Evolutionary conservation across 2,888 invertebrate species (phyloP).

Genomic region (Acleris cristana): DNA sequence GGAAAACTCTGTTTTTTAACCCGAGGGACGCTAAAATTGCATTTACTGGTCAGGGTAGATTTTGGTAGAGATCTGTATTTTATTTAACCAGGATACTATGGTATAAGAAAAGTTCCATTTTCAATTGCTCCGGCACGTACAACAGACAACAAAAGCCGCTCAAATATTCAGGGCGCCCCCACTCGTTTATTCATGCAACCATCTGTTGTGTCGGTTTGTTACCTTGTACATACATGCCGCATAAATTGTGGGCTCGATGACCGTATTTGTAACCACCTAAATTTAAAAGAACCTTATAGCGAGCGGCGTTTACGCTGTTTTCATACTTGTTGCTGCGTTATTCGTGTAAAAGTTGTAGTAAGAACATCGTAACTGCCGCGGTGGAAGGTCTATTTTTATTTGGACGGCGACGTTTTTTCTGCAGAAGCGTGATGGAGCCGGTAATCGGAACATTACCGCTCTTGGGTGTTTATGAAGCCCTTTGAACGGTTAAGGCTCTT

Average conservation of each 20-base stretch:
- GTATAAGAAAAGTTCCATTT: constrained; percentile 24
- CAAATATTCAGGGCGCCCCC: constrained; percentile 42
- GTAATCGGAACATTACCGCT: constrained; percentile 19
- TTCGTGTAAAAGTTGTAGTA: no score
- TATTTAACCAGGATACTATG: no score
- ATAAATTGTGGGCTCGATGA: constrained; percentile 27
- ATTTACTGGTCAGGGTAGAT: no score
- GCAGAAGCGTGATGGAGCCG: constrained; percentile 18
- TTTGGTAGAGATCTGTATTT: no score
- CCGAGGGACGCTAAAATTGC: no score
- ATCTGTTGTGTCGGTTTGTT: constrained; percentile 43
- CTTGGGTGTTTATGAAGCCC: constrained; percentile 21
- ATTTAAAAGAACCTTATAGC: no score
- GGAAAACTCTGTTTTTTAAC: no score
- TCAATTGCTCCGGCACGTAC: constrained; percentile 25
- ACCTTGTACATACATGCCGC: constrained; percentile 34
- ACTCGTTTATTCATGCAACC: constrained; percentile 43
- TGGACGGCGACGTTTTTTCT: background rate
- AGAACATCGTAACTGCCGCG: no score
- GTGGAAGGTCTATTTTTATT: no score
- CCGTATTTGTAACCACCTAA: constrained; percentile 6
- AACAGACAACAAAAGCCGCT: constrained; percentile 20
- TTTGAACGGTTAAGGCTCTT: background rate
- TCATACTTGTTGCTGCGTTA: no score
- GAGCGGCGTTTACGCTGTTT: no score